Base-by-base conservation (phyloP, 1,140 invertebrate species). In the Lamellibrachia luymesi region DNA sequence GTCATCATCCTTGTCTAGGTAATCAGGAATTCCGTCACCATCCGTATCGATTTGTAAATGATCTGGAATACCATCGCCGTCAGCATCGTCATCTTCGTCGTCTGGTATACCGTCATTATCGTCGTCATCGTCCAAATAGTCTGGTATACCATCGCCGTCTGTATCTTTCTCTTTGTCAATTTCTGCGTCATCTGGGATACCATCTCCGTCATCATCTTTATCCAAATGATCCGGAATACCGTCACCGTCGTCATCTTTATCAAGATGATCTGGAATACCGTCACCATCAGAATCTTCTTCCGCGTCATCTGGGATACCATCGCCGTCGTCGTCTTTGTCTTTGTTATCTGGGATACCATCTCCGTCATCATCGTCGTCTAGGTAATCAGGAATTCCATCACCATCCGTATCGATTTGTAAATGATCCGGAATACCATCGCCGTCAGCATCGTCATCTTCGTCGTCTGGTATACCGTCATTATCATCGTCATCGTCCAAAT, bases 391-490 rank as follows among this genome's bases (percentile, higher is more conserved):
- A 51, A 96, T 95, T 10, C 96, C 96, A 90, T 95, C 95, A 10
- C 92, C 91, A 93, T 96, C 95, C 94, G 95, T 93, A 91, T 95
- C 92, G 25, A 93, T 50, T 94, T 95, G 50, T 92, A 95, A 94
- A 22, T 95, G 94, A 91, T 96, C 95, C 92, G 93, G 90, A 92
- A 95, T 91, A 50, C 93, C 93, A 93, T 93, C 92, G 25, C 89
- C 89, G 50, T 93, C 92, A 50, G 17, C 89, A 49, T 93, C 92
- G 80, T 90, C n/a, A 80, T 95, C 90, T 93, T 27, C 49, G 93
- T 49, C 91, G 93, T 96, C 95, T 27, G 95, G 95, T 92, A 95
- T 95, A 13, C 95, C 95, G 93, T 96, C 95, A 93, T 93, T 93
- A 94, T 95, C 94, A 91, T 95, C 94, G 93, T 95, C 94, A 27